phyloP scores from a whole-genome alignment of 2,113 vertebrate species.

The Donacobius atricapilla region DNA sequence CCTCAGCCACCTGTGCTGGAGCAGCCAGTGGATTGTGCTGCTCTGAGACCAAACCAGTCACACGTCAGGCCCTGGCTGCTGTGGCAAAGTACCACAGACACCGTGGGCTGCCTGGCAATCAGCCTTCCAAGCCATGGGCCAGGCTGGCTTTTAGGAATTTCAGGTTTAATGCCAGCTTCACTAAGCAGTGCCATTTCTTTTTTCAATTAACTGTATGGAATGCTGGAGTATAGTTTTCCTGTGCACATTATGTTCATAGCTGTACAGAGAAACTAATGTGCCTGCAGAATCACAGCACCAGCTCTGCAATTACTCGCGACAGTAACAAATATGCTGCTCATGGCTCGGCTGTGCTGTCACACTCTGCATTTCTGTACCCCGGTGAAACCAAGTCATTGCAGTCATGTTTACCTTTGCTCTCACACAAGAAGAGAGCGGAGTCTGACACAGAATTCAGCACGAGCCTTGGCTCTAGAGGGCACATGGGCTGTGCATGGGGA shows the following conservation, averaged over 20 bases:
- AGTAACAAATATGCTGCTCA: neutral
- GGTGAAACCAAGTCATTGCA: neutral
- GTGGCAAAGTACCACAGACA: neutral
- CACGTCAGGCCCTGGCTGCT: neutral
- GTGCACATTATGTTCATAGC: neutral
- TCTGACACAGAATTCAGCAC: neutral
- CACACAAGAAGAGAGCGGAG: fast-evolving
- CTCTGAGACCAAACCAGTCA: constrained; percentile 55
- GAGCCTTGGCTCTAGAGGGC: neutral
- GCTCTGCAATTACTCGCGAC: neutral
- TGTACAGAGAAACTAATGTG: neutral
- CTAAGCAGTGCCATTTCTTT: neutral
- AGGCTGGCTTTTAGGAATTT: neutral
- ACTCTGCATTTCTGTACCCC: neutral
- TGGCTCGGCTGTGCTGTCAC: neutral
- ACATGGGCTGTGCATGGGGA: fast-evolving
- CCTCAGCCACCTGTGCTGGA: constrained; percentile 51
- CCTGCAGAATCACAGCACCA: neutral
- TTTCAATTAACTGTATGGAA: neutral
- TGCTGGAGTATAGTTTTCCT: neutral
- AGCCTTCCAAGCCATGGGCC: neutral
- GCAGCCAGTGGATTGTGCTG: constrained; percentile 61
- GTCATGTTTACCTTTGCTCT: neutral
- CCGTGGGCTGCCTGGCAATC: neutral
- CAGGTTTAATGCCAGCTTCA: neutral